Evolutionary conservation across 1,140 invertebrate species (phyloP).

Genomic region (Pogonus chalceus): DNA sequence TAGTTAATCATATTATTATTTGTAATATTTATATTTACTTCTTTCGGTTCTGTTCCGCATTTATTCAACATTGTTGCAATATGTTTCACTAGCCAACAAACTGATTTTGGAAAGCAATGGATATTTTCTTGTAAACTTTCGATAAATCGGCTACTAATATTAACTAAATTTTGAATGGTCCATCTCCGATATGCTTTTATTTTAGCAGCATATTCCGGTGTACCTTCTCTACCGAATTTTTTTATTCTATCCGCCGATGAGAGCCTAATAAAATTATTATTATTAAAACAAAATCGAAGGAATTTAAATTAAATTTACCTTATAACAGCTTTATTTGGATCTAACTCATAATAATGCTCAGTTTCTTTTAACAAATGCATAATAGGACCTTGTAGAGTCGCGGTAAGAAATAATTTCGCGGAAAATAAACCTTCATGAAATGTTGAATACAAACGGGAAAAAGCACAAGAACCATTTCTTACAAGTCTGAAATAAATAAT

Average conservation of each 20-base stretch:
- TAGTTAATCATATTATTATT: not conserved
- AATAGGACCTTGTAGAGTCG: conserved; percentile 83
- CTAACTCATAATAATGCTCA: conserved; percentile 86
- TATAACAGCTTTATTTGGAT: conserved; percentile 74
- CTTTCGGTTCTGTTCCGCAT: conserved; percentile 49
- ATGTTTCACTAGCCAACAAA: conserved; percentile 67
- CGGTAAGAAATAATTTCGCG: conserved; percentile 85
- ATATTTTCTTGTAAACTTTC: conserved; percentile 76
- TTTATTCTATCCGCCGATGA: conserved; percentile 55
- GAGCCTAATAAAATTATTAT: conserved; percentile 26
- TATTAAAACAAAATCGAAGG: not conserved
- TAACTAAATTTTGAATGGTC: conserved; percentile 71
- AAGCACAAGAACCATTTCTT: conserved; percentile 75
- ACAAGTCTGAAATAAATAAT: conserved; percentile 47
- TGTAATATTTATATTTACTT: conserved; percentile 36
- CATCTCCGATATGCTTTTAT: conserved; percentile 64
- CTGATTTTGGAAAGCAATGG: conserved; percentile 81
- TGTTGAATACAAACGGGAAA: conserved; percentile 78
- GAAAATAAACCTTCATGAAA: conserved; percentile 87
- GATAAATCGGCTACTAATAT: conserved; percentile 75
- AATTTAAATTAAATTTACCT: conserved; percentile 32
- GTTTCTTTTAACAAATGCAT: conserved; percentile 88
- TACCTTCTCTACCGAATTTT: conserved; percentile 70
- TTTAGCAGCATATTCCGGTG: conserved; percentile 57
- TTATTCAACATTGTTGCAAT: conserved; percentile 61